Conservation (phyloP, 1,140 invertebrate genomes). For the Aradophagus sp. region DNA sequence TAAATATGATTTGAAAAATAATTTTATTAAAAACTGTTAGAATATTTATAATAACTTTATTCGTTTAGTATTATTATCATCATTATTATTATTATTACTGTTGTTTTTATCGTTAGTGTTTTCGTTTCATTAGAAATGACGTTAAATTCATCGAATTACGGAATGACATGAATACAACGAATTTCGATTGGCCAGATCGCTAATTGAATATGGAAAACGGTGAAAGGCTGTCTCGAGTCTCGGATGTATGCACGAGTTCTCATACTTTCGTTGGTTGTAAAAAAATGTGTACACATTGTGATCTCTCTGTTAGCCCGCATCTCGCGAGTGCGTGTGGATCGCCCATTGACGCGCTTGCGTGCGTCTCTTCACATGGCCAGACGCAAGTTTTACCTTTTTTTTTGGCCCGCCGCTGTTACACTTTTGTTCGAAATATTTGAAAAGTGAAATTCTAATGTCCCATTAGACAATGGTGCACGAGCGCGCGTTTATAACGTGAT, state of each 20-base stretch:
- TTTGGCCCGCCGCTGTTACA: conserved; percentile 51
- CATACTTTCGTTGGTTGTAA: conserved; percentile 66
- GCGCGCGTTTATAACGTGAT: conserved; percentile 14
- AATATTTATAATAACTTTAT: too few species aligned
- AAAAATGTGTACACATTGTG: conserved; percentile 51
- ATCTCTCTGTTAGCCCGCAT: too few species aligned
- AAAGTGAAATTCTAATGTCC: conserved; percentile 58
- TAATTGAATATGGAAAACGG: conserved; percentile 58
- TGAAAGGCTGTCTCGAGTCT: conserved; percentile 61
- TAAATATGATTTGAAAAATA: too few species aligned
- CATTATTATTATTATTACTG: too few species aligned
- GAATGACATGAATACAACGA: conserved; percentile 39
- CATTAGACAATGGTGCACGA: conserved; percentile 14
- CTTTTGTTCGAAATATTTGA: conserved; percentile 52
- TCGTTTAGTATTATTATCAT: too few species aligned
- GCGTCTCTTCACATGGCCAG: conserved; percentile 31
- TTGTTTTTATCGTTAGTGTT: too few species aligned
- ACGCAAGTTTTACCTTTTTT: conserved; percentile 43
- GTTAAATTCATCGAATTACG: too few species aligned
- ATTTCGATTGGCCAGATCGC: conserved; percentile 45
- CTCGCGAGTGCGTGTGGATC: too few species aligned
- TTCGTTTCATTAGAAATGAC: too few species aligned
- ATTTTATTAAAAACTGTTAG: too few species aligned
- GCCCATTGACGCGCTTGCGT: conserved; percentile 23
- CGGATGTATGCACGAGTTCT: conserved; percentile 62